A percentile compares a stretch with the other conserved stretches of the same genome.
These are phyloP conservation scores for Halocynthia roretzi DNA, from an alignment of 23 tunicate species.

Conservation along the genomic window DNA sequence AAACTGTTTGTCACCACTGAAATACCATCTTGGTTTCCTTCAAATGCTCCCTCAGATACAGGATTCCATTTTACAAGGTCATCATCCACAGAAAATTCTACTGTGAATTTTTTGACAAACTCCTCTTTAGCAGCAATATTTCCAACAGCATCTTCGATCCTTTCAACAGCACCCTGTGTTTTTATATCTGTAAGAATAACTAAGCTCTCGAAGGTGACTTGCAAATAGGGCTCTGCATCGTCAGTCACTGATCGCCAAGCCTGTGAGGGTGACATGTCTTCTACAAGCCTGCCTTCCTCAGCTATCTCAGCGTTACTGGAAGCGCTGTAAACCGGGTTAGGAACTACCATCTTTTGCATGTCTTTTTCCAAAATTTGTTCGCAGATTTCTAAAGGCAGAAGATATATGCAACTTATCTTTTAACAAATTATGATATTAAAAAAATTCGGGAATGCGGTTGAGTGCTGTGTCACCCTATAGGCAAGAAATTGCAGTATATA, in stretches of 20 bases:
- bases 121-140: slow-evolving; percentile 20
- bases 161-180: slow-evolving; percentile 22
- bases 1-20: slow-evolving; percentile 7
- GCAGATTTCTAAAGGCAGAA: slow-evolving; percentile 21
- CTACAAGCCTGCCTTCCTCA: slow-evolving; percentile 21
- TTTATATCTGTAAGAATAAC: slow-evolving; percentile 33
- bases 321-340: slow-evolving; percentile 16
- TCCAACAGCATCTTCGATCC: slow-evolving; percentile 15
- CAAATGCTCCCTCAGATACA: background rate
- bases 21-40: slow-evolving; percentile 21
- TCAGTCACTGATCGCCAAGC: slow-evolving; percentile 45
- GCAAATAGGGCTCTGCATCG: slow-evolving; percentile 37
- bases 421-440: no score
- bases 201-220: slow-evolving; percentile 30
- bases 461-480: no score
- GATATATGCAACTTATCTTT: no score
- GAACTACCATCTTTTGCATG: slow-evolving; percentile 16
- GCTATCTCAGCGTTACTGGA: slow-evolving; percentile 38
- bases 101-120: slow-evolving; percentile 25
- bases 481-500: no score
- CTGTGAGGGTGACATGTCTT: background rate
- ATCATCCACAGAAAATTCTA: slow-evolving; percentile 21
- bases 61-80: slow-evolving; percentile 21
- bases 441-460: no score
- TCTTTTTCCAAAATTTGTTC: slow-evolving; percentile 42